Conservation (phyloP, 2,113 vertebrate genomes). For the Microtus richardsoni region DNA sequence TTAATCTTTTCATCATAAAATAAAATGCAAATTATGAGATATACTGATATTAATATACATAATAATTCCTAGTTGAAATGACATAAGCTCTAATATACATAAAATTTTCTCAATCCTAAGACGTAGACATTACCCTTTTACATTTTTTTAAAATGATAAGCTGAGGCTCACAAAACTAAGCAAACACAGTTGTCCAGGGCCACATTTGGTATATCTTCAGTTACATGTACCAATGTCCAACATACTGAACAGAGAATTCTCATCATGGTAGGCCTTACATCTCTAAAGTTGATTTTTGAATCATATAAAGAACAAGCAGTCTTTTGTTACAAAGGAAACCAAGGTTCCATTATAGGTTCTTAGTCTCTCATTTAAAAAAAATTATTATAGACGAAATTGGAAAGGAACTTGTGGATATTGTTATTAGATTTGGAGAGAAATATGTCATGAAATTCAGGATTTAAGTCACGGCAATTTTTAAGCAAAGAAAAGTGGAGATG, state of each 20-base stretch:
- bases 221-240: neutral
- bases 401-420: neutral
- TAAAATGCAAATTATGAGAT: neutral
- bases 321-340: neutral
- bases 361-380: neutral
- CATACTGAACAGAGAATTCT: neutral
- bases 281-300: neutral
- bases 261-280: neutral
- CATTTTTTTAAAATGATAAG: neutral
- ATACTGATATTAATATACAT: neutral
- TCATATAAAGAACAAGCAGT: neutral
- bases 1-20: neutral
- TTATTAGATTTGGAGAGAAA: neutral
- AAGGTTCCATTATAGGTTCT: neutral
- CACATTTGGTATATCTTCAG: neutral
- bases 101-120: neutral
- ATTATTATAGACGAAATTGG: too few species aligned
- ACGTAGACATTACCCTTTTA: rapidly evolving
- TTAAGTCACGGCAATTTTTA: neutral
- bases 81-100: neutral
- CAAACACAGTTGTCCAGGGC: neutral
- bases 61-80: neutral
- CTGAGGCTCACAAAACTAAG: neutral
- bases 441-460: too few species aligned
- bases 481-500: neutral